Base-by-base conservation (phyloP, 2,113 vertebrate genomes). In the Phyllopteryx taeniolatus region DNA sequence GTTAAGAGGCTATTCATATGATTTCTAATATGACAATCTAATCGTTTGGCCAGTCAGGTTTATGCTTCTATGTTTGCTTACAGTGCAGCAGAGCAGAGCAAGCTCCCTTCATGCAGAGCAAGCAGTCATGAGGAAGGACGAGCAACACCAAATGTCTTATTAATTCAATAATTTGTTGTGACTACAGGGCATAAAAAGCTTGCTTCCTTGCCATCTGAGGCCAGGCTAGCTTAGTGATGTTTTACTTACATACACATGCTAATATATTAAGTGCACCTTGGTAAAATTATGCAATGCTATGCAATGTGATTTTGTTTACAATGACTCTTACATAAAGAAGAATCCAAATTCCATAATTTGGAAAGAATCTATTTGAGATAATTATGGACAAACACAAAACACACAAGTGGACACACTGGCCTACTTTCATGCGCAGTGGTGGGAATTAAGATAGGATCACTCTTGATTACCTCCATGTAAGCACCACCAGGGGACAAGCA, bases 81-180 rank as follows among this genome's bases (percentile, higher is more conserved):
- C 74, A 83, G 76, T 62, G 76, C 68, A 81, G 79, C 74, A 79
- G 71, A 56, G 74, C 67, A 77, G 88, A 79, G 86, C 83, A 87
- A 77, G 79, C 80, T 89, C 85, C 76, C 75, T 63, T 90, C 90
- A 91, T 87, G 89, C 90, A 91, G 78, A 87, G 82, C 79, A 82
- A 81, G 75, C 91, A 92, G 86, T 92, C 89, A 90, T 86, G 91
- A 85, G 90, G 91, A 93, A 93, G 83, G 89, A 85, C 87, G 73
- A 76, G 88, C 84, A 88, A 92, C 91, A 92, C 92, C 91, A 91
- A 92, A 93, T 92, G 91, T 92, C 92, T 92, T 92, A 91, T 90
- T 91, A 87, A 92, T 90, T 91, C 54, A 76, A 83, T 91, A 90
- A 92, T 93, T 90, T 93, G 91, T 91, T 90, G 85, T 91, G 90